Evolutionary conservation across 2,113 vertebrate genomes (phyloP).

Genomic region (Chionis minor): DNA sequence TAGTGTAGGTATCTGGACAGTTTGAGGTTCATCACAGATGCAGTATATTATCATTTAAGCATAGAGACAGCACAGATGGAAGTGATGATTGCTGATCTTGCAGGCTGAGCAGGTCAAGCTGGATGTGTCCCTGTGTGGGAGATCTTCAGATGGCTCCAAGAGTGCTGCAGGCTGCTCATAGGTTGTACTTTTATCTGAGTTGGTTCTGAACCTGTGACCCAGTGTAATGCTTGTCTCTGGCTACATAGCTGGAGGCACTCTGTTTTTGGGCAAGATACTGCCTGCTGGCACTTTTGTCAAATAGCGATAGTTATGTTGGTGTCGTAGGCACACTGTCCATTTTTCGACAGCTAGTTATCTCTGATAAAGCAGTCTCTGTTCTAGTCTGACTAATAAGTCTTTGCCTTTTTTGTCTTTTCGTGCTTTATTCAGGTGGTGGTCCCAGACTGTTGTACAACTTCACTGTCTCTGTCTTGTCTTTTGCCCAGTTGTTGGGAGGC

Average conservation of each 20-base stretch:
- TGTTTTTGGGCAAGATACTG: not conserved
- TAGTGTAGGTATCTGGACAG: not conserved
- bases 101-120: not conserved
- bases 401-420: not conserved
- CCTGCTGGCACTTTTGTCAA: not conserved
- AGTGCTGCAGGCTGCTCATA: not conserved
- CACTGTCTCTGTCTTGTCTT: not conserved
- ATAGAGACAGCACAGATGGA: not conserved
- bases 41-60: not conserved
- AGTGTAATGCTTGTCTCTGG: not conserved
- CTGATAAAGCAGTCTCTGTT: not conserved
- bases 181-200: not conserved
- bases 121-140: not conserved
- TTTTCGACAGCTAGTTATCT: not conserved
- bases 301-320: not conserved
- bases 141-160: not conserved
- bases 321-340: not conserved
- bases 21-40: not conserved
- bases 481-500: not conserved
- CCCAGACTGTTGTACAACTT: not conserved
- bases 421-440: not conserved
- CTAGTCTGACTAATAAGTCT: not conserved
- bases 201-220: not conserved
- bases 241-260: not conserved
- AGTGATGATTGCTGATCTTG: not conserved